These are phyloP conservation scores for Apantesis nais DNA, from an alignment of 2,888 invertebrate genomes.

Conservation along the genomic window DNA sequence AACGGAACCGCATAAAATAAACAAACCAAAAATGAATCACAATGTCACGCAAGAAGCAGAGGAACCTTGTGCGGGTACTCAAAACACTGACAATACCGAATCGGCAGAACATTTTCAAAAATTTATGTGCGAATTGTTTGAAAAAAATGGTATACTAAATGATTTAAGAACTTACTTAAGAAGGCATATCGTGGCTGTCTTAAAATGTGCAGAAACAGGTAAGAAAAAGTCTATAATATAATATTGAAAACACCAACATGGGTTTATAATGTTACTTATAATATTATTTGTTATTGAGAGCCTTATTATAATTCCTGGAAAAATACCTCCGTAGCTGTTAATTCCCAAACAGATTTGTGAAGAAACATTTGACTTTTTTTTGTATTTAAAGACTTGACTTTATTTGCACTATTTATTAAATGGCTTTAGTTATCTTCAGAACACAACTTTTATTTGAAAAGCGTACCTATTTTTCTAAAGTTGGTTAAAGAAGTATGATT, in stretches of 20 bases:
- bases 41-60: slow-evolving; percentile 35
- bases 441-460: too few species aligned
- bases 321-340: too few species aligned
- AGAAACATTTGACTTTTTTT: too few species aligned
- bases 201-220: slow-evolving; percentile 81
- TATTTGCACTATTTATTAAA: too few species aligned
- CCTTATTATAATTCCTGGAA: not conserved
- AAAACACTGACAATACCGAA: slow-evolving; percentile 49
- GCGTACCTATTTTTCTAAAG: too few species aligned
- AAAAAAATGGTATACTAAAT: slow-evolving; percentile 86
- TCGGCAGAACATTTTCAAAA: slow-evolving; percentile 84
- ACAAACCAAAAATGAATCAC: slow-evolving; percentile 59
- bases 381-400: too few species aligned
- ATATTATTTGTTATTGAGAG: too few species aligned
- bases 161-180: slow-evolving; percentile 86
- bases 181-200: slow-evolving; percentile 84
- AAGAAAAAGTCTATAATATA: slow-evolving; percentile 23
- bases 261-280: not conserved
- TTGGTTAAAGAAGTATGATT: too few species aligned
- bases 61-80: slow-evolving; percentile 36
- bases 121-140: slow-evolving; percentile 84
- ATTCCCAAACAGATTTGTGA: too few species aligned
- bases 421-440: too few species aligned
- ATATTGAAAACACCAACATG: not conserved
- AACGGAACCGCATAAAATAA: slow-evolving; percentile 24